Base-by-base conservation (phyloP, 2,888 invertebrate genomes). In the Branchipolynoe longqiensis region DNA sequence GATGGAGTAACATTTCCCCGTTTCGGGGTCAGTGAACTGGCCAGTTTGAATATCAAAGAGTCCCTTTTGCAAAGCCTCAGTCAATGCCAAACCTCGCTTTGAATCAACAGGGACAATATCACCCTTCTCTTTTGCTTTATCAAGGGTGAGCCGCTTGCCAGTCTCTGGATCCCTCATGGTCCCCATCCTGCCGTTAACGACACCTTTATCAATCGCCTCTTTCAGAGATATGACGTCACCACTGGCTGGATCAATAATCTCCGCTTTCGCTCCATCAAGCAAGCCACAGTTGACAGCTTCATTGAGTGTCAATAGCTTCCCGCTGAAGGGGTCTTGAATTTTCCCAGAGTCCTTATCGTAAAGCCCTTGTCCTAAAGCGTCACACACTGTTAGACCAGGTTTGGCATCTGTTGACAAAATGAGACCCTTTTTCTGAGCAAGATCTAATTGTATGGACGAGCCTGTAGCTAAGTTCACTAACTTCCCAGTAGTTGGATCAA, bases 231-330 rank as follows among this genome's bases (percentile, higher is more conserved):
- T 85, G 33, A 97, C 94, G 94, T 97, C 97, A 41, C 97, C 97
- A 40, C 58, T 82, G 14, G 40, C 58, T 31, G 83, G 87, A 54
- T 87, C 87, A 4, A n/a, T 81, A 14, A 87, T 33, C 38, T 69
- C 56, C 3, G 82, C 62, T 28, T 48, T 85, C 14, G 25, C 73
- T 33, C 86, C 73, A 74, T 92, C 91, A 83, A 99, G 96, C 25
- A 98, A 94, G 92, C 96, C 96, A 84, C 95, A 95, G 92, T 96
- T 96, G 36, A 98, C 96, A 0, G 98, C 98, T 92, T 98, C 96
- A 2, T 96, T 95, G 62, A 98, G 95, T 22, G 96, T 96, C 73
- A 98, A 94, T 28, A 86, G 33, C 40, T 59, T 41, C 0, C 88
- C 87, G 18, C 83, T 86, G 25, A 38, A 18, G 14, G 90, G 90